Percentiles rank a stretch among this genome's conserved stretches.
Conservation (phyloP, 92 coral and sea anemone genomes). For the Palythoa grandis region DNA sequence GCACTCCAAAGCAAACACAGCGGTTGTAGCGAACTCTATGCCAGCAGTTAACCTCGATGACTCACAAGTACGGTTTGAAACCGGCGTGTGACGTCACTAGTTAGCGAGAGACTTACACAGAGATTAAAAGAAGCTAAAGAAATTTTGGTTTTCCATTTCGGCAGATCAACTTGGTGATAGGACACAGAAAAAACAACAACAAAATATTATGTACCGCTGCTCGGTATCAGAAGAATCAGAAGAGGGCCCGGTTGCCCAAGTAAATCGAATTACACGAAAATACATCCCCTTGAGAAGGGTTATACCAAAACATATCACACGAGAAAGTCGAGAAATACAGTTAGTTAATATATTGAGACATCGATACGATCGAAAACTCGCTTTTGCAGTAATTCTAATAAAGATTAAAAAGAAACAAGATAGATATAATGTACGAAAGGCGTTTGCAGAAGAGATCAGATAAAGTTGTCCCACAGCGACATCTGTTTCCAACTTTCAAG, state of each 20-base stretch:
- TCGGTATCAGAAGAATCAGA: not conserved
- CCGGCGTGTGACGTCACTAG: conserved; percentile 67
- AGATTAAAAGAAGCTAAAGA: not conserved
- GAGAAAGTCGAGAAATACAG: not conserved
- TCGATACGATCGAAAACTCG: not conserved
- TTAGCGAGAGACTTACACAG: not conserved
- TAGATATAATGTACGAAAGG: not conserved
- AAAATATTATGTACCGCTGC: not conserved
- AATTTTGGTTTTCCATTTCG: not conserved
- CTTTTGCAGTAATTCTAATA: not conserved
- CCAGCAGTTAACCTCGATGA: conserved; percentile 74
- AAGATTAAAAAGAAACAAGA: not conserved
- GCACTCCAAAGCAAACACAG: not conserved
- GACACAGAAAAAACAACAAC: not conserved
- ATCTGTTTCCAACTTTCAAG: not conserved
- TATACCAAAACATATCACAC: not conserved
- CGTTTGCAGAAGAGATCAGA: not conserved
- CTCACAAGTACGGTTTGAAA: conserved; percentile 74
- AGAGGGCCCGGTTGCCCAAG: not conserved
- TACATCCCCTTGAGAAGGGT: conserved; percentile 1
- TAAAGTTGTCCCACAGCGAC: not conserved
- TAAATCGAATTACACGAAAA: not conserved
- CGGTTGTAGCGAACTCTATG: conserved; percentile 83
- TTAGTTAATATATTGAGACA: not conserved
- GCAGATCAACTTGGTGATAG: not conserved